Conservation (phyloP, 1,140 invertebrate species). For the Drosophila cardini region DNA sequence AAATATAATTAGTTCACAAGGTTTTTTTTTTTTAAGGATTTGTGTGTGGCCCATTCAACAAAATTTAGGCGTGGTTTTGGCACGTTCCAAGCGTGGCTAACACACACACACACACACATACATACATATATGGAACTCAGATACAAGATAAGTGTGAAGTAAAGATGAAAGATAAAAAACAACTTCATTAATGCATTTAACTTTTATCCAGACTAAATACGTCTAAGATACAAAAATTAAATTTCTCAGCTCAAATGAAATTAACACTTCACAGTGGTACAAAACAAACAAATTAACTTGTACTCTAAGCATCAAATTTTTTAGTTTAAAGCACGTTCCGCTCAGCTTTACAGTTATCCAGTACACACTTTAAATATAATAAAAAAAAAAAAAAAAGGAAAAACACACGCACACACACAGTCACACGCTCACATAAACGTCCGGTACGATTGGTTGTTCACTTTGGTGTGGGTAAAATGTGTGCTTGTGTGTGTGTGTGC, state of each 20-base stretch:
- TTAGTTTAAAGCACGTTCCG: no score
- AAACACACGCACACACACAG: conserved; percentile 14
- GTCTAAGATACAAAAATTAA: no score
- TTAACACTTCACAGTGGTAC: no score
- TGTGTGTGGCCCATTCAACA: conserved; percentile 27
- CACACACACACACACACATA: conserved; percentile 13
- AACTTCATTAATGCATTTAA: not conserved
- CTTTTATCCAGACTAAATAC: no score
- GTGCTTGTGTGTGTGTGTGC: conserved; percentile 19
- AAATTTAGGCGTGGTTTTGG: conserved; percentile 46
- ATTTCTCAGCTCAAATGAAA: no score
- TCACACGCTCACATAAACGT: not conserved
- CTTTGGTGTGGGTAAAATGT: not conserved
- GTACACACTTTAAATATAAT: no score
- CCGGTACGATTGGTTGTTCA: conserved; percentile 4
- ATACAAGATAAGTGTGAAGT: conserved; percentile 10
- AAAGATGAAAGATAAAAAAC: not conserved
- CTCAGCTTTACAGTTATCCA: no score
- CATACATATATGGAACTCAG: conserved; percentile 22
- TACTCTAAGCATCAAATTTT: no score
- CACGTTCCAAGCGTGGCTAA: conserved; percentile 32
- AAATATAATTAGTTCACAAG: conserved; percentile 47
- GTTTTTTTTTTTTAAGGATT: conserved; percentile 29
- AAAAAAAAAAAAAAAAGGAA: conserved; percentile 10
- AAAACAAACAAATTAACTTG: no score